Conservation (phyloP, 2,113 vertebrate species). For the Ciconia boyciana region DNA sequence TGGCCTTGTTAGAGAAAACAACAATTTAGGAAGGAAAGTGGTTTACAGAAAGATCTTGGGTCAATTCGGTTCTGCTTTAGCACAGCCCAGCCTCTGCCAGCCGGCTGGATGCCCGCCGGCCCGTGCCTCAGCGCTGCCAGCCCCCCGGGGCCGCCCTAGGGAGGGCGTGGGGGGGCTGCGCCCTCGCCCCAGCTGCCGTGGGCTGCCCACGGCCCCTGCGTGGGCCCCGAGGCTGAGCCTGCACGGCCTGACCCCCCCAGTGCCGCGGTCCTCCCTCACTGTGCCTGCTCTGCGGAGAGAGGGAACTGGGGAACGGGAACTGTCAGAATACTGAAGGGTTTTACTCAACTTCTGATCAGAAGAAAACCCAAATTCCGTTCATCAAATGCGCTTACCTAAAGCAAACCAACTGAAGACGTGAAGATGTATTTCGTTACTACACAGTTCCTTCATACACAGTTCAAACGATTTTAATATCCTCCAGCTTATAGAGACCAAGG, state of each 20-base stretch:
- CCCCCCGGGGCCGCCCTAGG: background rate
- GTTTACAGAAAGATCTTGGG: background rate
- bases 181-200: background rate
- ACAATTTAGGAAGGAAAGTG: background rate
- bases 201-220: background rate
- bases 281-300: background rate
- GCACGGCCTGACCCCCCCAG: accelerated
- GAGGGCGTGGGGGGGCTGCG: accelerated
- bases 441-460: background rate
- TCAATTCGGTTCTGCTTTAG: background rate
- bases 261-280: background rate
- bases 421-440: accelerated
- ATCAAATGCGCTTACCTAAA: background rate
- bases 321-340: background rate
- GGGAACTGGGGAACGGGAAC: background rate
- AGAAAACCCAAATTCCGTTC: background rate
- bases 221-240: background rate
- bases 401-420: background rate
- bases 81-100: background rate
- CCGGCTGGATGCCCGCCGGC: accelerated
- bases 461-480: background rate
- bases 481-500: background rate
- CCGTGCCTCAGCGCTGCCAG: accelerated
- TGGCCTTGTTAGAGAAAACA: background rate
- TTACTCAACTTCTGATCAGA: background rate